These are phyloP conservation scores for Epinotia bilunana DNA, from an alignment of 2,888 invertebrate genomes.

Conservation along the genomic window DNA sequence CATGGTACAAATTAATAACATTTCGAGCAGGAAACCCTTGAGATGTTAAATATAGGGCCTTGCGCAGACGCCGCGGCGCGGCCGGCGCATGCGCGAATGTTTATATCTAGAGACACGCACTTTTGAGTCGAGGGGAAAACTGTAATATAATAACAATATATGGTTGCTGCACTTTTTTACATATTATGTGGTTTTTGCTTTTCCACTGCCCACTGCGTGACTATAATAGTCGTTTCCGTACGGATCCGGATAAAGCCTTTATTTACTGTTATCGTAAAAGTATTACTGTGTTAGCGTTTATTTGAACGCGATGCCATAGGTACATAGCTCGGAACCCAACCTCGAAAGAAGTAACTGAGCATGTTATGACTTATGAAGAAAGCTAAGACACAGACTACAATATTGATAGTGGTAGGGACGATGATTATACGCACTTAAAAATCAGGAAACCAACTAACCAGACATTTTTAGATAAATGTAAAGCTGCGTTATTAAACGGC, in stretches of 20 bases:
- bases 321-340: neutral
- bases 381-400: neutral
- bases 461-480: too few relatives aligned
- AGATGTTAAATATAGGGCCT: conserved; percentile 76
- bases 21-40: conserved; percentile 78
- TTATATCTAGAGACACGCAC: conserved; percentile 70
- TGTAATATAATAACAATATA: conserved; percentile 17
- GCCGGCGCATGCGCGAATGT: conserved; percentile 60
- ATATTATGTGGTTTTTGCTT: conserved; percentile 2
- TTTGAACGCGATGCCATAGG: conserved; percentile 5
- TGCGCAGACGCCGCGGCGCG: conserved; percentile 71
- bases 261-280: conserved; percentile 14
- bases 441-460: too few relatives aligned
- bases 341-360: too few relatives aligned
- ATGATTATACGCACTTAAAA: too few relatives aligned
- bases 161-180: conserved; percentile 6
- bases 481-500: too few relatives aligned
- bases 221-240: conserved; percentile 16
- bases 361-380: too few relatives aligned
- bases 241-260: conserved; percentile 3
- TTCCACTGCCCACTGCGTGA: conserved; percentile 21
- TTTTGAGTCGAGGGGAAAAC: conserved; percentile 14
- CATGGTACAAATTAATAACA: conserved; percentile 77
- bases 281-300: conserved; percentile 8
- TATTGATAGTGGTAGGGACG: too few relatives aligned